Evolutionary conservation across 2,797 vertebrate genomes (phyloP).

Genomic region (Serranus cabrilla): DNA sequence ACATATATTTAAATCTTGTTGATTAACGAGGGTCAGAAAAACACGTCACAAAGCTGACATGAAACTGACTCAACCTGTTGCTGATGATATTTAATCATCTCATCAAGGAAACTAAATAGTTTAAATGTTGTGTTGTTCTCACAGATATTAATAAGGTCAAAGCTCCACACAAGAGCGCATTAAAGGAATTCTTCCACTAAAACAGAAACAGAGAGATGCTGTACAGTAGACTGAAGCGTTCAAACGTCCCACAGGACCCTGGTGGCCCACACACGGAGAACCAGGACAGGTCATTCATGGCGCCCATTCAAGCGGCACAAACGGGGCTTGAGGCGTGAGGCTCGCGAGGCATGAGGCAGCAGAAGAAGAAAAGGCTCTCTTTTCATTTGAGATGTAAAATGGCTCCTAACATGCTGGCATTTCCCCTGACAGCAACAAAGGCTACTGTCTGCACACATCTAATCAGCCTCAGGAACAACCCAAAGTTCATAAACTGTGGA

Average conservation of each 20-base stretch:
- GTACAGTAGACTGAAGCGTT: conserved; percentile 44
- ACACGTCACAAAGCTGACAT: neutral
- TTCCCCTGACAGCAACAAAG: conserved; percentile 69
- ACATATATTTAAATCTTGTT: no score
- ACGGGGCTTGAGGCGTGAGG: conserved; percentile 59
- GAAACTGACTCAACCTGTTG: neutral
- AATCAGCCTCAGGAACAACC: conserved; percentile 40
- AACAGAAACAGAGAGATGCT: conserved; percentile 47
- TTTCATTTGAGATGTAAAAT: conserved; percentile 67
- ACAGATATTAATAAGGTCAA: neutral
- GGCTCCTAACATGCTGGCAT: conserved; percentile 62
- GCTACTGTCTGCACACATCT: conserved; percentile 63
- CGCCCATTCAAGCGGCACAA: conserved; percentile 78
- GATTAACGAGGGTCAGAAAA: no score
- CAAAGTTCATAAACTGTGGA: conserved; percentile 34
- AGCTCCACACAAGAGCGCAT: conserved; percentile 16
- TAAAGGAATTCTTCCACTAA: conserved; percentile 17
- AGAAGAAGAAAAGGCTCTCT: conserved; percentile 58
- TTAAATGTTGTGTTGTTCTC: neutral
- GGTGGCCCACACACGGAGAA: conserved; percentile 70
- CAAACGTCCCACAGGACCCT: conserved; percentile 39
- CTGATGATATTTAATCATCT: neutral
- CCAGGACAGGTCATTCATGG: conserved; percentile 72
- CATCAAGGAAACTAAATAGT: conserved; percentile 4
- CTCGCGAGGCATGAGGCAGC: conserved; percentile 58